Evolutionary conservation across 1,140 invertebrate genomes (phyloP), one percentile per base, ranked within the genome.

Genomic region (Lepidostoma basale): DNA sequence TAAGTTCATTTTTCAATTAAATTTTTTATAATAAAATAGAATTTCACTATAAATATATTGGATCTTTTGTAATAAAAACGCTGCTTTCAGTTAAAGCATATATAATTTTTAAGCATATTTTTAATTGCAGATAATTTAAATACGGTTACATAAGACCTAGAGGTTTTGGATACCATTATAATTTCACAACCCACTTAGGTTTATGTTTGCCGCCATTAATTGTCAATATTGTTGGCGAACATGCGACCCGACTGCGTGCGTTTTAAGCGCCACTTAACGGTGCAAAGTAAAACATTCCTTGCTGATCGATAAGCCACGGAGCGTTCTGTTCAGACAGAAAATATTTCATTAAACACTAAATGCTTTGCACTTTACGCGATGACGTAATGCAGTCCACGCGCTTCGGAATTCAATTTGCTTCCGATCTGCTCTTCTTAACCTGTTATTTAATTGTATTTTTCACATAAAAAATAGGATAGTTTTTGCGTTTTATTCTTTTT

Each of bases 211-310:
- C 45, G 14, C 3, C 45, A n/a, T 49, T 23, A 49, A 23, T 49
- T 49, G 22, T 23, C 39, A 40, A 49, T 36, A 36, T 22, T 49
- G 45, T 3, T 23, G 18, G 18, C 45, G 1, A 23, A 22, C 45
- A 26, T 23, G 45, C 45, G 23, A 26, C 3, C n/a, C 18, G 33
- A 22, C 18, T 6, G 45, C 45, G 45, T 49, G 22, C 6, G 45
- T 1, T 26, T n/a, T 26, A 49, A 49, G 25, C n/a, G 8, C 45
- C 45, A 23, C 45, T 49, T 49, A 5, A 49, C 22, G 25, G n/a
- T 49, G 18, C 45, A 49, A 49, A 25, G 10, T 47, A 49, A n/a
- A 49, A 49, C 45, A 49, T 49, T 22, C 45, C 22, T 14, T 23
- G 23, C 12, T n/a, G 5, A 49, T 49, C 45, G 23, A 49, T 49